phyloP scores from a whole-genome alignment of 2,113 vertebrate genomes.

The Tragulus kanchil region DNA sequence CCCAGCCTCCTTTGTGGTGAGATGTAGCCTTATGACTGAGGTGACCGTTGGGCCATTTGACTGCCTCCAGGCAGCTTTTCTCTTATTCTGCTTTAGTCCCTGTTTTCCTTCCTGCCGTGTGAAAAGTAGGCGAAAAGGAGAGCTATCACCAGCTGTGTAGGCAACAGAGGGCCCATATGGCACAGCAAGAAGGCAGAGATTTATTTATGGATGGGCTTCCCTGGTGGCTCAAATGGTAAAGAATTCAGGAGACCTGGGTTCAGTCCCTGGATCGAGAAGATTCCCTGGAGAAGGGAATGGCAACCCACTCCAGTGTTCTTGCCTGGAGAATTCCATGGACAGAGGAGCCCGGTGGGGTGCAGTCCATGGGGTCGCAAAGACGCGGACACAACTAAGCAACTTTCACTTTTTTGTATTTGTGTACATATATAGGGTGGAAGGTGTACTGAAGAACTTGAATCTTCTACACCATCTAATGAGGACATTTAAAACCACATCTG shows the following conservation, averaged over 20 bases:
- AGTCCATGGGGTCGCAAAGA: background rate
- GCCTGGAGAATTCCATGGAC: background rate
- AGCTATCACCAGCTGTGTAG: background rate
- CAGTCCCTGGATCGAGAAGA: background rate
- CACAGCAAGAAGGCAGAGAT: background rate
- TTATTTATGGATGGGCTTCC: background rate
- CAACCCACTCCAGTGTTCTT: background rate
- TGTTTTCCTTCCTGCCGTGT: background rate
- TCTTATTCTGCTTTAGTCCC: background rate
- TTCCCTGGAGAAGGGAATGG: background rate
- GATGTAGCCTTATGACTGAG: background rate
- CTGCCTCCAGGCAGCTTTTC: background rate
- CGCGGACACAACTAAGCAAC: background rate
- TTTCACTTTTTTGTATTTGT: background rate
- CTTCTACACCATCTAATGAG: background rate
- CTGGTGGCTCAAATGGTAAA: background rate
- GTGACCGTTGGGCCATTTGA: background rate
- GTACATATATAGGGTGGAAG: fast-evolving
- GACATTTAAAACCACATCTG: background rate
- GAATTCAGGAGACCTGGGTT: background rate
- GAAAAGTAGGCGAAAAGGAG: background rate
- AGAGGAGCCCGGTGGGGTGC: background rate
- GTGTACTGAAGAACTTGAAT: background rate
- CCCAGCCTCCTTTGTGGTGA: background rate
- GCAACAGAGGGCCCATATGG: background rate